Evolutionary conservation across 2,888 invertebrate species (phyloP).

Genomic region (Andrena hattorfiana): DNA sequence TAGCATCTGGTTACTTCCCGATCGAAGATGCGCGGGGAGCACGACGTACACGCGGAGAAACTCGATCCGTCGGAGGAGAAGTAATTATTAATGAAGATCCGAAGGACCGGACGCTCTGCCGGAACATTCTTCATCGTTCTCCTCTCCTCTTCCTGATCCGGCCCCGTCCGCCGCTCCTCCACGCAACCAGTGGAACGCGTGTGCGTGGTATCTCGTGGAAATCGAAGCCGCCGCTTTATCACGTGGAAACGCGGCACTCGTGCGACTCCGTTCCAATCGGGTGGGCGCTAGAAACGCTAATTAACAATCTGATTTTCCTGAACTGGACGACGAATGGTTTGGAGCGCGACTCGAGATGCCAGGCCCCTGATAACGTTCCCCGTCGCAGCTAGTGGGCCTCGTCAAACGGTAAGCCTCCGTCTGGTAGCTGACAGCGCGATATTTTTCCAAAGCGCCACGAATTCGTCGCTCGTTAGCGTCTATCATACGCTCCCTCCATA

Average conservation of each 20-base stretch:
- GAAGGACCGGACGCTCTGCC: conserved; percentile 45
- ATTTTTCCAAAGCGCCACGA: conserved; percentile 18
- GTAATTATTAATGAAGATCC: conserved; percentile 66
- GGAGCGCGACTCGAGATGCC: background rate
- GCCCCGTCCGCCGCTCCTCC: conserved; percentile 6
- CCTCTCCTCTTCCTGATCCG: conserved; percentile 37
- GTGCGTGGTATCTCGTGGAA: conserved; percentile 52
- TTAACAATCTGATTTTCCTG: conserved; percentile 42
- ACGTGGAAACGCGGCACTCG: conserved; percentile 50
- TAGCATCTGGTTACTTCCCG: conserved; percentile 46
- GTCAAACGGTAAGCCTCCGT: conserved; percentile 35
- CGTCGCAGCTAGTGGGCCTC: conserved; percentile 15
- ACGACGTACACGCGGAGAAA: conserved; percentile 45
- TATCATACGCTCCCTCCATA: background rate
- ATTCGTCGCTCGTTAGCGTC: conserved; percentile 39
- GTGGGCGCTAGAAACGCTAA: conserved; percentile 10
- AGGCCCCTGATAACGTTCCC: conserved; percentile 13
- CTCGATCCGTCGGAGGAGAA: conserved; percentile 42
- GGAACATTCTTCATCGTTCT: conserved; percentile 55
- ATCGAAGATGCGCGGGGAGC: conserved; percentile 32
- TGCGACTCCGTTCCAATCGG: conserved; percentile 32
- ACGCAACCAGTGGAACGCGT: conserved; percentile 8
- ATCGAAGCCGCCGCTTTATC: conserved; percentile 64
- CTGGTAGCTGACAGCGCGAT: conserved; percentile 4
- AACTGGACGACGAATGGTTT: conserved; percentile 21